Evolutionary conservation across 2,888 invertebrate genomes (phyloP).

Genomic region (Silvanus unidentatus): DNA sequence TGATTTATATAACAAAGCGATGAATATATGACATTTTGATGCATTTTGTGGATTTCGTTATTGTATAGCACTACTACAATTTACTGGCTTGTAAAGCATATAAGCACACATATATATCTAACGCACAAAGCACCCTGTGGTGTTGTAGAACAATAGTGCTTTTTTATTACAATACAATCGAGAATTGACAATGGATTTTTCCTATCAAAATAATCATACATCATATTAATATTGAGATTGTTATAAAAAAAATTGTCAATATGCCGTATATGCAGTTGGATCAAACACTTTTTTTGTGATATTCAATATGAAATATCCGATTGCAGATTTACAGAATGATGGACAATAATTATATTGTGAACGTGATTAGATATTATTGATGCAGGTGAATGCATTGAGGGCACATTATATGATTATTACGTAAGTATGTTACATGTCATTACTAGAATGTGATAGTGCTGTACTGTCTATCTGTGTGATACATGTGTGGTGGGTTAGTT

Average conservation of each 20-base stretch:
- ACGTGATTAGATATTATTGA: no score
- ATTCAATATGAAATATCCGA: constrained; percentile 35
- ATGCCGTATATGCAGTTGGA: no score
- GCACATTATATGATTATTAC: no score
- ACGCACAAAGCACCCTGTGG: constrained; percentile 31
- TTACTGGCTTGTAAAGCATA: constrained; percentile 3
- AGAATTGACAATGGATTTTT: not conserved
- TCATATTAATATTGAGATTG: no score
- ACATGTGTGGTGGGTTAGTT: constrained; percentile 7
- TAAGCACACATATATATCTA: constrained; percentile 14
- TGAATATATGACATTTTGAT: constrained; percentile 20
- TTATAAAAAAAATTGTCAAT: no score
- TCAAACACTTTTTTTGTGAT: no score
- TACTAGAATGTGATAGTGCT: constrained; percentile 15
- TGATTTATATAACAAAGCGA: no score
- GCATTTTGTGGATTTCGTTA: constrained; percentile 22
- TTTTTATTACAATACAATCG: constrained; percentile 14
- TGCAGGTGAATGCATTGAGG: no score
- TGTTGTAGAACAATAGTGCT: constrained; percentile 31
- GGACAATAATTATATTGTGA: no score
- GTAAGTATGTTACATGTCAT: no score
- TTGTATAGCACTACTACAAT: constrained; percentile 7
- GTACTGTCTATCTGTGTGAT: constrained; percentile 14
- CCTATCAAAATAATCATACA: no score
- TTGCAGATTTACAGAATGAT: constrained; percentile 17